Evolutionary conservation across 2,113 vertebrate genomes (phyloP).

Genomic region (Paradisaea rubra): DNA sequence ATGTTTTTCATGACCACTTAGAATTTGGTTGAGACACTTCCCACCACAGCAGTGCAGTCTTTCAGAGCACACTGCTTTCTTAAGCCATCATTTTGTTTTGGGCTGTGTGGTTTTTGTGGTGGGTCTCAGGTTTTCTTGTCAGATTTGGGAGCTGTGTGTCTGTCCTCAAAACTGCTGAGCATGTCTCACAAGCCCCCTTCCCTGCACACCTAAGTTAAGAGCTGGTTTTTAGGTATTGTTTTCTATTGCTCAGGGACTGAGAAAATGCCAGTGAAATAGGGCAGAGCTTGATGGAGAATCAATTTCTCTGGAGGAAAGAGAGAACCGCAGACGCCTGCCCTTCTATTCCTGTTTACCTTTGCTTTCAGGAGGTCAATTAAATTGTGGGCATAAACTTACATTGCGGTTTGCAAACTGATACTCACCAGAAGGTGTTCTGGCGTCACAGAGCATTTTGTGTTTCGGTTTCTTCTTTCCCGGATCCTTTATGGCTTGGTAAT

Average conservation of each 20-base stretch:
- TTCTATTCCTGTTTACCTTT: slow-evolving; percentile 51
- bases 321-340: not conserved
- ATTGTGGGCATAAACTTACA: slow-evolving; percentile 48
- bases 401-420: slow-evolving; percentile 40
- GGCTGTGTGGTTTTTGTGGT: not conserved
- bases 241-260: not conserved
- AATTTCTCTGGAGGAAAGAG: slow-evolving; percentile 21
- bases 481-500: not conserved
- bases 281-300: not conserved
- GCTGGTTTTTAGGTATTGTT: not conserved
- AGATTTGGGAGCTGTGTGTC: not conserved
- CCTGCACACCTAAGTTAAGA: not conserved
- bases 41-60: not conserved
- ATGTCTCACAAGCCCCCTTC: not conserved
- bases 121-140: not conserved
- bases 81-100: not conserved
- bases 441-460: slow-evolving; percentile 23
- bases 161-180: not conserved
- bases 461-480: slow-evolving; percentile 10
- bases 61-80: not conserved
- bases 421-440: slow-evolving; percentile 41
- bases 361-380: slow-evolving; percentile 48
- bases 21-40: not conserved
- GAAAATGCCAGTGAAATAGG: not conserved
- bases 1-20: not conserved